Evolutionary conservation across 2,797 vertebrate genomes (phyloP).

Genomic region (Gambusia yucatana): DNA sequence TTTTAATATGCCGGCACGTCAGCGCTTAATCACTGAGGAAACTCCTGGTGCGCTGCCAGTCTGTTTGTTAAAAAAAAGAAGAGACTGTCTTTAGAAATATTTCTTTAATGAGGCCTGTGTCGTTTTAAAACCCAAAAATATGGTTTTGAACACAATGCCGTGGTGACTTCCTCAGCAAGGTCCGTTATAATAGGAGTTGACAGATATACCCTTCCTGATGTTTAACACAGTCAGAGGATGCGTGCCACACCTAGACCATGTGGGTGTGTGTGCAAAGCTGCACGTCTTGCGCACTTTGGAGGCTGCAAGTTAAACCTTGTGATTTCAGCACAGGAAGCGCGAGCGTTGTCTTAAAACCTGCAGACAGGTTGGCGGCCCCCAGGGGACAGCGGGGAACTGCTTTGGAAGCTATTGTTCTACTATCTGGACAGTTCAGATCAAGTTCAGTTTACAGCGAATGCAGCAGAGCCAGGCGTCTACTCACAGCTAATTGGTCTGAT

Average conservation of each 20-base stretch:
- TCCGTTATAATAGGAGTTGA: conserved; percentile 67
- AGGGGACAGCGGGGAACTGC: conserved; percentile 8
- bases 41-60: conserved; percentile 40
- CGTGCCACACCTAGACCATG: conserved; percentile 40
- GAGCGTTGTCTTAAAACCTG: conserved; percentile 29
- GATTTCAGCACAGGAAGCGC: conserved; percentile 63
- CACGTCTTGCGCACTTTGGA: background rate
- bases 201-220: conserved; percentile 72
- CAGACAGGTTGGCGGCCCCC: conserved; percentile 25
- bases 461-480: background rate
- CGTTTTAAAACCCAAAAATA: background rate
- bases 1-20: conserved; percentile 18
- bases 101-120: background rate
- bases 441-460: conserved; percentile 44
- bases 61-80: conserved; percentile 7
- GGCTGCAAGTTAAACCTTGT: conserved; percentile 30
- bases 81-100: background rate
- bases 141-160: conserved; percentile 12
- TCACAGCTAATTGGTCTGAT: background rate
- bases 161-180: conserved; percentile 52
- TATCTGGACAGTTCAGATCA: conserved; percentile 47
- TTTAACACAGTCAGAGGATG: conserved; percentile 35
- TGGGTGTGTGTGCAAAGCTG: conserved; percentile 3
- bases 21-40: conserved; percentile 50
- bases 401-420: conserved; percentile 57